These are phyloP conservation scores for Oligia strigilis DNA, from an alignment of 2,888 invertebrate genomes.

Conservation along the genomic window DNA sequence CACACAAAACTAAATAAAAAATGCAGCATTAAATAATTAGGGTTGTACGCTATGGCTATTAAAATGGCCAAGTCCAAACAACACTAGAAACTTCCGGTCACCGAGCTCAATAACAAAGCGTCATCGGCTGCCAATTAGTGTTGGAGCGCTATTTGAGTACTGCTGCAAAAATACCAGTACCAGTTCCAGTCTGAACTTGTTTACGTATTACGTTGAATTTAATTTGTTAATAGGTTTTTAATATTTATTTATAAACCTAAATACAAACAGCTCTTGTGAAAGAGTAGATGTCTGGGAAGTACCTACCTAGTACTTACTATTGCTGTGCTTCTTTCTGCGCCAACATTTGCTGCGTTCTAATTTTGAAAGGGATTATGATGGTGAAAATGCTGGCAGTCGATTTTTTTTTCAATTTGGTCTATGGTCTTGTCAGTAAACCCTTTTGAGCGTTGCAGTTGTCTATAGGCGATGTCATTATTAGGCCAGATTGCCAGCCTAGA, in stretches of 20 bases:
- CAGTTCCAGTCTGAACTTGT: slow-evolving; percentile 44
- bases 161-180: slow-evolving; percentile 54
- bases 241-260: slow-evolving; percentile 12
- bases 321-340: not conserved
- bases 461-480: not conserved
- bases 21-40: slow-evolving; percentile 56
- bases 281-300: not conserved
- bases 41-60: slow-evolving; percentile 49
- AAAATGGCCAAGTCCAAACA: slow-evolving; percentile 66
- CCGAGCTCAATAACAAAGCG: slow-evolving; percentile 67
- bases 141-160: slow-evolving; percentile 53
- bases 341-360: not conserved
- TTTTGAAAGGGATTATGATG: not conserved
- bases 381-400: not conserved
- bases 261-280: not conserved
- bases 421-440: not conserved
- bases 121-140: slow-evolving; percentile 71
- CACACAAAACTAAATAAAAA: slow-evolving; percentile 38
- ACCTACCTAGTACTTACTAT: not conserved
- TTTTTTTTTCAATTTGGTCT: not conserved
- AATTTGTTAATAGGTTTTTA: slow-evolving; percentile 18
- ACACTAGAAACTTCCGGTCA: slow-evolving; percentile 72
- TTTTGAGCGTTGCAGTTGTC: not conserved
- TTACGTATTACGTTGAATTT: slow-evolving; percentile 55
- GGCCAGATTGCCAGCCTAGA: not conserved